Evolutionary conservation across 2,888 invertebrate genomes (phyloP), one percentile per base, ranked within the genome.

Genomic region (Lepidochitona cinerea): DNA sequence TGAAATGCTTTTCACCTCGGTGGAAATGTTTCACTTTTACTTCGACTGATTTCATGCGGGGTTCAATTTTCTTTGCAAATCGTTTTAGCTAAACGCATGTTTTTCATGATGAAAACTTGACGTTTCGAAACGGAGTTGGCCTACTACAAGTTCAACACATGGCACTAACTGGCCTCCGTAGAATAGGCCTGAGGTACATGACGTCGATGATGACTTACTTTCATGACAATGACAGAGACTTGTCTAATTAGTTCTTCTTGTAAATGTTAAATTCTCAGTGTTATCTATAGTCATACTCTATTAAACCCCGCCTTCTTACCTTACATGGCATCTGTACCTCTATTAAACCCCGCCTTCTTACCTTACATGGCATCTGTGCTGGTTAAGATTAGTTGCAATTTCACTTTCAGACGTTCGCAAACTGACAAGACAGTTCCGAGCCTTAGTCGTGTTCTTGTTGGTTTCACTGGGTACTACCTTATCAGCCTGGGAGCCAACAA

Each of bases 401-500:
- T 68, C 41, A 37, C 41, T 23, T 18, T 68, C 68, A 37, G 18
- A 52, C 32, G 26, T n/a, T 23, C 32, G 29, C 5, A 70, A 52
- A 18, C 33, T 18, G 7, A 32, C 37, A 32, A 70, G 18, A 4
- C 26, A 49, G n/a, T 53, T 70, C 18, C 53, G 35, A 35, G 33
- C 41, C 36, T 35, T 29, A 33, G 32, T 54, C 49, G 18, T 18
- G 7, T 18, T n/a, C 54, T 53, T 70, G 3, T 52, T n/a, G n/a
- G 5, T 23, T 7, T 66, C 37, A 5, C 14, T 37, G 4, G 4
- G 1, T 18, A 37, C 3, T 37, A 35, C n/a, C 53, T 65, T 52
- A 52, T 76, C 75, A 14, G 67, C 53, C n/a, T 71, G 73, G 32
- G 71, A 74, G 12, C 71, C 73, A 41, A 73, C 79, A 2, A 79